Conservation (phyloP, 2,888 invertebrate species). For the Cerceris ruficornis region DNA sequence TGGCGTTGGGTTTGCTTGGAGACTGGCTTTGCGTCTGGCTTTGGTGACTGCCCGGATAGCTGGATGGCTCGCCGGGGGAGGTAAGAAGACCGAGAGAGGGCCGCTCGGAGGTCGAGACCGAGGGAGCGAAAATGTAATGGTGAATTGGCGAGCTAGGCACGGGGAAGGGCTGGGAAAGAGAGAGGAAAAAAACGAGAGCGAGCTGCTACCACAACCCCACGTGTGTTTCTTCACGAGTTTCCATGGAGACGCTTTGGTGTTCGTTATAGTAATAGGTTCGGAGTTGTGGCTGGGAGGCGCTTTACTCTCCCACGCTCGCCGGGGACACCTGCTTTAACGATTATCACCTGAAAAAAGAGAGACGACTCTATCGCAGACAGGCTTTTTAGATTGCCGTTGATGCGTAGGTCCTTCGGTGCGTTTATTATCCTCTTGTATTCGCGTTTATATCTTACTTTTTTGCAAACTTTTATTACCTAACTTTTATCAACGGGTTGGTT, state of each 20-base stretch:
- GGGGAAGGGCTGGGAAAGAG: constrained; percentile 32
- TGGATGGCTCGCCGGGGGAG: too few relatives aligned
- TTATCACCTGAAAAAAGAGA: constrained; percentile 68
- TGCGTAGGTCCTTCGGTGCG: neutral
- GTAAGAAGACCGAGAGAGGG: neutral
- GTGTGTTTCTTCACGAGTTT: constrained; percentile 79
- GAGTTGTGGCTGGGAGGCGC: constrained; percentile 71
- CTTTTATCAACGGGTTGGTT: too few relatives aligned
- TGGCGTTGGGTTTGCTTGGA: too few relatives aligned
- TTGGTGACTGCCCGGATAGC: too few relatives aligned
- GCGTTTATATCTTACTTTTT: neutral
- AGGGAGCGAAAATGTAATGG: too few relatives aligned
- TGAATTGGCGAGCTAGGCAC: neutral
- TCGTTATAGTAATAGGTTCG: constrained; percentile 75
- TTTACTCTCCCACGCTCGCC: constrained; percentile 78
- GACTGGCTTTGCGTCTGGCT: too few relatives aligned
- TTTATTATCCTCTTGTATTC: neutral
- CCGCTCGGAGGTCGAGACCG: neutral
- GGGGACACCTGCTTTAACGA: constrained; percentile 78
- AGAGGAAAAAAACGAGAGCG: constrained; percentile 56
- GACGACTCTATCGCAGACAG: constrained; percentile 47
- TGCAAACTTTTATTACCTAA: too few relatives aligned
- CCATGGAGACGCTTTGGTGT: constrained; percentile 74
- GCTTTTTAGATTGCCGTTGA: constrained; percentile 3
- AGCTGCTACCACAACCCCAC: constrained; percentile 62